Base-by-base conservation (phyloP, 2,888 invertebrate species). In the Oegoconia quadripuncta region DNA sequence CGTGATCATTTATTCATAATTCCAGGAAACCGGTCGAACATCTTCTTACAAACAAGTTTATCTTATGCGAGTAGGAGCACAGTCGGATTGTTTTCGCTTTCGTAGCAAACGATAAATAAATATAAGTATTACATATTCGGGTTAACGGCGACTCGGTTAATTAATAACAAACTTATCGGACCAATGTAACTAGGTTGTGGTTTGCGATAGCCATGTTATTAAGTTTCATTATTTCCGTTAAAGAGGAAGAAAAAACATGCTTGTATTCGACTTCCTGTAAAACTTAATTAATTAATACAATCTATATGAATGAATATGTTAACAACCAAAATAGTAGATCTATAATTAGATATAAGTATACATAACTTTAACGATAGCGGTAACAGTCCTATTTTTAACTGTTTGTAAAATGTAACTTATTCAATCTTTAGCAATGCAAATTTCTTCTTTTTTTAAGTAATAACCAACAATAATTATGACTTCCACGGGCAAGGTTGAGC, bases 111-210 rank as follows among this genome's bases (percentile, higher is more conserved):
- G 65, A 65, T 59, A 58, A 56, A 59, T 59, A 58, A 64, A 61
- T 47, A 49, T 64, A 59, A 56, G 8, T 16, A 33, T 37, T n/a
- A 33, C n/a, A 27, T 42, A 43, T 46, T 50, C 43, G 48, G 31
- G 34, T 79, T 80, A 82, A 80, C 77, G 46, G 46, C 61, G 73
- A 59, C 73, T 74, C 66, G 69, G 76, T 80, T 82, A 73, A 78
- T 78, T 78, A 74, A 74, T 63, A 64, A 62, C 63, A 51, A 45
- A 52, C 54, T 79, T 81, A 81, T 81, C 81, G 60, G 49, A 28
- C 42, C 26, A 42, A 54, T 20, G 20, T 16, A 64, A 58, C 40
- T 64, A 51, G 63, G 64, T 65, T 62, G 57, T 39, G 48, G 46
- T 46, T 42, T 35, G 39, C 40, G 58, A 56, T 59, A 64, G 42